Evolutionary conservation across 2,113 vertebrate species (phyloP).

Genomic region (Eidolon helvum): DNA sequence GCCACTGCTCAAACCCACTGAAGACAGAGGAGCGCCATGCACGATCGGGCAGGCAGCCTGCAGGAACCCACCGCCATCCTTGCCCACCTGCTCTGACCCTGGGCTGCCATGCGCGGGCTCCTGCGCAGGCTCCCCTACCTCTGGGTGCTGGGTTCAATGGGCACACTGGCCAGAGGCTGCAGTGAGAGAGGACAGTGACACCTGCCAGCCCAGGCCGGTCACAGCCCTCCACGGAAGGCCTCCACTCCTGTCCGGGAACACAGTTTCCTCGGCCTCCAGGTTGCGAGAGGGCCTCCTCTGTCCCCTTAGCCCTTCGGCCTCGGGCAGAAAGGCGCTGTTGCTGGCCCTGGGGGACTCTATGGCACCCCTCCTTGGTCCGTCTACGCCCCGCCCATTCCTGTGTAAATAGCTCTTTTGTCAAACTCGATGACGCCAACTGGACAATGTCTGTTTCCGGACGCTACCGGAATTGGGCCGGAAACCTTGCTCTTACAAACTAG

Average conservation of each 20-base stretch:
- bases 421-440: neutral
- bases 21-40: too few species aligned
- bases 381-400: too few species aligned
- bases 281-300: neutral
- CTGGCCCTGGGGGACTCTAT: neutral
- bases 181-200: neutral
- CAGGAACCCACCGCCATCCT: rapidly evolving
- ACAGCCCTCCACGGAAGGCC: neutral
- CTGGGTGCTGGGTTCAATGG: neutral
- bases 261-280: neutral
- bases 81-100: neutral
- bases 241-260: neutral
- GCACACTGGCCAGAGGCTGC: neutral
- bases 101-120: rapidly evolving
- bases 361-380: neutral
- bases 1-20: neutral
- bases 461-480: neutral
- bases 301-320: neutral
- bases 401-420: neutral
- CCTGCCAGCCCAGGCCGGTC: neutral
- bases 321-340: neutral
- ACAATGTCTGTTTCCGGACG: neutral
- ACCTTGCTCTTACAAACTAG: neutral
- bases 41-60: too few species aligned
- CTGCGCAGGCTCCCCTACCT: neutral